Conservation (phyloP, 2,113 vertebrate species). For the Plecotus auritus region DNA sequence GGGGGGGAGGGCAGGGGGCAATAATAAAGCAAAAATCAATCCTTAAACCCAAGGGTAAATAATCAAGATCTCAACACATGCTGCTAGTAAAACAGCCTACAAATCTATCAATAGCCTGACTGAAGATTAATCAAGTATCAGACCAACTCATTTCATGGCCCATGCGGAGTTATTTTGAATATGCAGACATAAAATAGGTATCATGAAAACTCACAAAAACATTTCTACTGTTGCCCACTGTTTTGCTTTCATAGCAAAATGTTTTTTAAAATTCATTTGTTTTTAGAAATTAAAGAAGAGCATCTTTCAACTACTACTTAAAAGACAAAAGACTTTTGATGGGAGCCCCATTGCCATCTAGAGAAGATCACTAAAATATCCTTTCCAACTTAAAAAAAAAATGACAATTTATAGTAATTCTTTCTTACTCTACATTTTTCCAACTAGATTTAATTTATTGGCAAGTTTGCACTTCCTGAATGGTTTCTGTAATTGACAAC, state of each 20-base stretch:
- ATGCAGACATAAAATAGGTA: neutral
- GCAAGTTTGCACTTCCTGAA: neutral
- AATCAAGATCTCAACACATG: neutral
- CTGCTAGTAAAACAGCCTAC: neutral
- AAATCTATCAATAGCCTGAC: neutral
- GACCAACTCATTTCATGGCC: neutral
- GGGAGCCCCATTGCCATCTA: neutral
- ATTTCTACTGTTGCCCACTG: neutral
- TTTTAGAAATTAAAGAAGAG: neutral
- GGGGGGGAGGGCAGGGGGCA: too few relatives aligned
- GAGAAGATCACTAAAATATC: neutral
- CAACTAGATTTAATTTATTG: neutral
- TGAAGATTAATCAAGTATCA: neutral
- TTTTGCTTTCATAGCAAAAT: neutral
- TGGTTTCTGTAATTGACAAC: neutral
- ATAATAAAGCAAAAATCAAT: neutral
- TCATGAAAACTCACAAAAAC: neutral
- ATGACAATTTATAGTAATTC: neutral
- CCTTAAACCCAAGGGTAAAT: conserved; percentile 36
- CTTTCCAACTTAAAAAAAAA: conserved; percentile 38
- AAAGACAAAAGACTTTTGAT: neutral
- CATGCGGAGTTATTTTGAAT: neutral
- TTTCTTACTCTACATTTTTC: neutral
- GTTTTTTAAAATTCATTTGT: neutral
- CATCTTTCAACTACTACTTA: neutral